Percentiles rank a stretch among this genome's conserved stretches.
Conservation (phyloP, 2,797 vertebrate genomes). For the Bradypodion pumilum region DNA sequence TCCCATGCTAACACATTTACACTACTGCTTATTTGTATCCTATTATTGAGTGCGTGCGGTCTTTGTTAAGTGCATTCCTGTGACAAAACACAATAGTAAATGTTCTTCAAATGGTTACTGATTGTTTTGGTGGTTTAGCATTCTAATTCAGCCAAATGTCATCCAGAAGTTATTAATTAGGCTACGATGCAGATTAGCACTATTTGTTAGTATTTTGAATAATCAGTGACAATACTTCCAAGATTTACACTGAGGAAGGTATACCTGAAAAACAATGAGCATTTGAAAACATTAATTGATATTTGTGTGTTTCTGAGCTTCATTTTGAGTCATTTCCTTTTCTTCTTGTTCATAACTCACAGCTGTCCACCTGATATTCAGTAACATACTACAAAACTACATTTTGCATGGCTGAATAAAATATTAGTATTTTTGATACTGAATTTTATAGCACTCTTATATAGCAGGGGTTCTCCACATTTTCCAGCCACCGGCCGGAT, state of each 20-base stretch:
- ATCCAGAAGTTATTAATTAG: not conserved
- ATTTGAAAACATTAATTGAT: not conserved
- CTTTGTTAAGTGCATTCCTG: slow-evolving; percentile 28
- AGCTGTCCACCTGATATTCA: not conserved
- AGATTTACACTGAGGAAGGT: not conserved
- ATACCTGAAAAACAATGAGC: not conserved
- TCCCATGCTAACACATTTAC: not conserved
- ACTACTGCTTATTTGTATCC: not conserved
- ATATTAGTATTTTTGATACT: not conserved
- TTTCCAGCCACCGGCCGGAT: too few species aligned
- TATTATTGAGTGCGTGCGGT: not conserved
- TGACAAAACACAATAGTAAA: slow-evolving; percentile 39
- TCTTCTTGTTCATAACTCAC: not conserved
- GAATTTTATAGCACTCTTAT: not conserved
- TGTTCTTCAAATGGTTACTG: slow-evolving; percentile 31
- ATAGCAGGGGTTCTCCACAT: too few species aligned
- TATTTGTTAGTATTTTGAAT: not conserved
- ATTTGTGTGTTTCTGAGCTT: not conserved
- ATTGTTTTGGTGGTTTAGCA: not conserved
- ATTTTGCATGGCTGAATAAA: not conserved
- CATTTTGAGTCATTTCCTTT: not conserved
- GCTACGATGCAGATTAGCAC: not conserved
- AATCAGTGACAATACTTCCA: not conserved
- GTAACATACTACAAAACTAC: not conserved
- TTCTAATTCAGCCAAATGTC: not conserved